Percentiles rank a stretch among this genome's conserved stretches.
phyloP scores from a whole-genome alignment of 2,888 invertebrate genomes.

The Slavum lentiscoides region DNA sequence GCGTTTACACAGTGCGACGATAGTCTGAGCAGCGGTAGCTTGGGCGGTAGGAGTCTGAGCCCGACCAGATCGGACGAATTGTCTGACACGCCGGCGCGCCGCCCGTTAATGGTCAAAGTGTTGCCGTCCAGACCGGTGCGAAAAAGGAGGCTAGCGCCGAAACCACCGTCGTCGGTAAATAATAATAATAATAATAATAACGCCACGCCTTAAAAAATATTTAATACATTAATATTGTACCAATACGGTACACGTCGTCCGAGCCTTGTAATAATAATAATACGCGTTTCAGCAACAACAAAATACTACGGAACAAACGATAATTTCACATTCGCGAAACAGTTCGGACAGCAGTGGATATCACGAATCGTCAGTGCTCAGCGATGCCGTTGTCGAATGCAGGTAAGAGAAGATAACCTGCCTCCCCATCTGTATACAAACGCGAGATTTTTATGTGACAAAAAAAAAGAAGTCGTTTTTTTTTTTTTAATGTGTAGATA shows the following conservation, averaged over 20 bases:
- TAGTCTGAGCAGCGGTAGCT: conserved; percentile 63
- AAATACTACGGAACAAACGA: conserved; percentile 58
- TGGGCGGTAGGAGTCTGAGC: conserved; percentile 63
- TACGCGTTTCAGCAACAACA: conserved; percentile 54
- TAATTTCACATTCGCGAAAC: conserved; percentile 70
- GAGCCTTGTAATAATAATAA: not conserved
- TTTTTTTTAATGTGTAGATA: not conserved
- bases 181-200: too few species aligned
- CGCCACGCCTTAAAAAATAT: conserved; percentile 1
- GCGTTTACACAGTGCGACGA: conserved; percentile 56
- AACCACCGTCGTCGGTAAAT: conserved; percentile 59
- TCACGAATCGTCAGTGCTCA: conserved; percentile 70
- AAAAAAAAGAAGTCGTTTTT: not conserved
- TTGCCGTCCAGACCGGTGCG: conserved; percentile 63
- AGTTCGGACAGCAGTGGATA: conserved; percentile 76
- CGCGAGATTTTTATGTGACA: not conserved
- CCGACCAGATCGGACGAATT: conserved; percentile 66
- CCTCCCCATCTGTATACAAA: not conserved
- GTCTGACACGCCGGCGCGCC: conserved; percentile 56
- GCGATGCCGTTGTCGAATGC: conserved; percentile 60
- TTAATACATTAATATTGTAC: too few species aligned
- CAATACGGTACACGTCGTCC: too few species aligned
- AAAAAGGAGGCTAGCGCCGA: conserved; percentile 66
- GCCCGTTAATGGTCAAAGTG: conserved; percentile 58
- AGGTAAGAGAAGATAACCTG: conserved; percentile 17